These are phyloP conservation scores for Eretmochelys imbricata DNA, from an alignment of 2,113 vertebrate species.

Conservation along the genomic window DNA sequence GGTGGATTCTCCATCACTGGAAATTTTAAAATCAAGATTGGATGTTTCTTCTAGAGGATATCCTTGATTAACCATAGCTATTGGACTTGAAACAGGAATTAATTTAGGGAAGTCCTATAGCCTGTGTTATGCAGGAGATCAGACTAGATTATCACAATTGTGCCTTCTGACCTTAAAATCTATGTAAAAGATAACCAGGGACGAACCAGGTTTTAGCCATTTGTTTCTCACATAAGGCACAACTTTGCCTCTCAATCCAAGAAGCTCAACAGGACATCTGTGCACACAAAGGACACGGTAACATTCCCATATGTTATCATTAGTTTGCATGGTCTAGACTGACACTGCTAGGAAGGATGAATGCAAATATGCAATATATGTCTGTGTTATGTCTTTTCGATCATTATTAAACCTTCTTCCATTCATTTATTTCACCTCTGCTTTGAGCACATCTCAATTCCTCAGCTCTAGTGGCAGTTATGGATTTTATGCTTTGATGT, in stretches of 20 bases:
- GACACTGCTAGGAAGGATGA: neutral
- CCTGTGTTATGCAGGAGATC: too few species aligned
- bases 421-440: neutral
- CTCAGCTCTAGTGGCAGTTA: neutral
- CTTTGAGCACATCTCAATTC: neutral
- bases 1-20: too few species aligned
- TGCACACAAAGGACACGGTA: neutral
- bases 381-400: neutral
- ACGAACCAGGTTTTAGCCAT: neutral
- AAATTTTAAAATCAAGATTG: too few species aligned
- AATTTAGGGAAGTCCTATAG: too few species aligned
- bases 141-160: neutral
- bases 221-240: neutral
- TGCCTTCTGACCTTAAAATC: neutral
- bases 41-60: too few species aligned
- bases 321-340: neutral
- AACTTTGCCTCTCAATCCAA: neutral
- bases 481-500: neutral
- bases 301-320: neutral
- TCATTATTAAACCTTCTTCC: neutral
- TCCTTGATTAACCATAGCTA: too few species aligned
- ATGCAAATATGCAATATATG: neutral
- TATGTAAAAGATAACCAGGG: neutral
- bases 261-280: neutral
- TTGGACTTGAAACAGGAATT: too few species aligned